phyloP scores from a whole-genome alignment of 2,797 vertebrate species.

The Spea hammondii region DNA sequence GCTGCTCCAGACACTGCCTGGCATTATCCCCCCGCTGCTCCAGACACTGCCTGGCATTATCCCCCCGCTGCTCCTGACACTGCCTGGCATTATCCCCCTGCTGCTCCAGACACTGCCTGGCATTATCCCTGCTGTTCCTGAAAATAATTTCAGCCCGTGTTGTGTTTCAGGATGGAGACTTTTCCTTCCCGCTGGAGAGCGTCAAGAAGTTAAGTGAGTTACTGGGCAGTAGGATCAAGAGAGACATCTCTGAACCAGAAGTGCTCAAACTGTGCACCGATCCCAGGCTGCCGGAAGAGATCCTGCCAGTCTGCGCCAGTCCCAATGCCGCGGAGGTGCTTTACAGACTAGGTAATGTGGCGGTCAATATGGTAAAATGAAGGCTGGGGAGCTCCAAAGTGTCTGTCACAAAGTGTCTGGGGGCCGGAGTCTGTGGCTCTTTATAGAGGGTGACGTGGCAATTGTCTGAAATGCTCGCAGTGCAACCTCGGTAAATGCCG shows the following conservation, averaged over 20 bases:
- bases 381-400: background rate
- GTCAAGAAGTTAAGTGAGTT: conserved; percentile 6
- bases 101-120: too few species aligned
- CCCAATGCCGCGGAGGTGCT: background rate
- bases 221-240: background rate
- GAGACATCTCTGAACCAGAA: background rate
- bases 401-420: background rate
- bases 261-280: background rate
- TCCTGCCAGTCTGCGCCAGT: background rate
- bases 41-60: too few species aligned
- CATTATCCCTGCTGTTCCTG: too few species aligned
- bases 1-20: too few species aligned
- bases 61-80: too few species aligned
- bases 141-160: background rate
- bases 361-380: background rate
- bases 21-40: too few species aligned
- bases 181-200: conserved; percentile 5
- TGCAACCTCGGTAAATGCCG: background rate
- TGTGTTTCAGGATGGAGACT: conserved; percentile 16
- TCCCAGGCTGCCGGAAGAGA: background rate
- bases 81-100: background rate
- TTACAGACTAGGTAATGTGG: background rate
- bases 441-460: background rate
- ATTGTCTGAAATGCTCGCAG: background rate
- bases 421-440: background rate